A percentile compares a stretch with the other conserved stretches of the same genome.
phyloP scores from a whole-genome alignment of 2,797 vertebrate species.

The Sarcophilus harrisii region DNA sequence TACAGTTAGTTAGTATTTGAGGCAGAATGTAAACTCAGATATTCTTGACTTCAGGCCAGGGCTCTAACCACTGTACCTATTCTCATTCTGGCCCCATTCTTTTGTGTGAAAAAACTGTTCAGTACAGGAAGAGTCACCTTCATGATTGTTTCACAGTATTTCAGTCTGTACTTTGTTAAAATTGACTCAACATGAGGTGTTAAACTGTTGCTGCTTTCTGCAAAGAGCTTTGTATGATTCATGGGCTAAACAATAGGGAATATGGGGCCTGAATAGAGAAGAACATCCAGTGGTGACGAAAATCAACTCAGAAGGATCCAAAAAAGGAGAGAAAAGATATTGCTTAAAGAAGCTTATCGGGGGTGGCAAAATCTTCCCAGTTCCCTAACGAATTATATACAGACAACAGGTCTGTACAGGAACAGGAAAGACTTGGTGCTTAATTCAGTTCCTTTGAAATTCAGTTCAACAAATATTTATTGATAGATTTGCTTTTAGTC shows the following conservation, averaged over 20 bases:
- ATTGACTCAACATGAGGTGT: not conserved
- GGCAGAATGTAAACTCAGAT: not conserved
- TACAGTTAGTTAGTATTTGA: not conserved
- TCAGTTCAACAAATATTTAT: not conserved
- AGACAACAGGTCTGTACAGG: too few relatives aligned
- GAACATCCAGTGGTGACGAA: not conserved
- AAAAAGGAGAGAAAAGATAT: not conserved
- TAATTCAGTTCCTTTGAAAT: not conserved
- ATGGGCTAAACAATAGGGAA: conserved; percentile 2
- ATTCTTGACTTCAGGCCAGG: not conserved
- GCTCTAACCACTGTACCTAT: not conserved
- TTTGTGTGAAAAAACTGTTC: not conserved
- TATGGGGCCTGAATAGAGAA: not conserved
- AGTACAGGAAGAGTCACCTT: not conserved
- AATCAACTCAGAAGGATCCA: not conserved
- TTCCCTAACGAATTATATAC: not conserved
- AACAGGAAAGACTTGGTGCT: not conserved
- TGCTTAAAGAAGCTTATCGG: not conserved
- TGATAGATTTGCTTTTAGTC: not conserved
- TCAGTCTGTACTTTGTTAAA: not conserved
- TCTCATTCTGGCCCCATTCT: not conserved
- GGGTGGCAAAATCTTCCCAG: not conserved
- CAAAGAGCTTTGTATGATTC: not conserved
- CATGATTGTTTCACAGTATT: not conserved
- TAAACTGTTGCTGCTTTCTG: not conserved